Percentiles rank a stretch among this genome's conserved stretches.
Conservation (phyloP, 2,113 vertebrate species). For the Orcinus orca region DNA sequence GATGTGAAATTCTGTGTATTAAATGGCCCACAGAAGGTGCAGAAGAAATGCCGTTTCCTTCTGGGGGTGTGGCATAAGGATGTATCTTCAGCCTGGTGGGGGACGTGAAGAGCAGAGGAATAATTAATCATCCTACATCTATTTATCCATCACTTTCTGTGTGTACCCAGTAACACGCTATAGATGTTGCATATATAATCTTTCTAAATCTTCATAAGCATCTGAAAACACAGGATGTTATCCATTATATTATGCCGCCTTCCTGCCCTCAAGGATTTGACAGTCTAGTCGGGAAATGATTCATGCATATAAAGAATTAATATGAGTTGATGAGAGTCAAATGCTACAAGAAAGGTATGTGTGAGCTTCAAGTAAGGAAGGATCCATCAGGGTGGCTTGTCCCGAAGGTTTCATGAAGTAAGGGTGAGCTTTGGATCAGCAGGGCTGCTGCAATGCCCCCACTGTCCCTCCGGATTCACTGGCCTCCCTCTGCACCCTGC, state of each 20-base stretch:
- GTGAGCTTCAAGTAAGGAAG: not conserved
- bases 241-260: not conserved
- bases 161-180: not conserved
- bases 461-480: not conserved
- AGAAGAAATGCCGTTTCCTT: not conserved
- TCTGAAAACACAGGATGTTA: not conserved
- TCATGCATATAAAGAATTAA: not conserved
- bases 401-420: not conserved
- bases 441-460: not conserved
- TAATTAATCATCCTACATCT: not conserved
- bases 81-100: not conserved
- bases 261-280: not conserved
- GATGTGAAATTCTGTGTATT: not conserved
- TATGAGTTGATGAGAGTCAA: not conserved
- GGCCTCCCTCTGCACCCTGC: not conserved
- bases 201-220: not conserved
- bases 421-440: not conserved
- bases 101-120: not conserved
- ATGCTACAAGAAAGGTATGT: not conserved
- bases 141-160: not conserved
- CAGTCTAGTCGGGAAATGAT: not conserved
- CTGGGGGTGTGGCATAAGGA: accelerated
- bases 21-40: not conserved
- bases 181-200: not conserved
- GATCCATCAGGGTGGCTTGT: not conserved